Evolutionary conservation across 1,140 invertebrate genomes (phyloP).

Genomic region (Artemia franciscana): DNA sequence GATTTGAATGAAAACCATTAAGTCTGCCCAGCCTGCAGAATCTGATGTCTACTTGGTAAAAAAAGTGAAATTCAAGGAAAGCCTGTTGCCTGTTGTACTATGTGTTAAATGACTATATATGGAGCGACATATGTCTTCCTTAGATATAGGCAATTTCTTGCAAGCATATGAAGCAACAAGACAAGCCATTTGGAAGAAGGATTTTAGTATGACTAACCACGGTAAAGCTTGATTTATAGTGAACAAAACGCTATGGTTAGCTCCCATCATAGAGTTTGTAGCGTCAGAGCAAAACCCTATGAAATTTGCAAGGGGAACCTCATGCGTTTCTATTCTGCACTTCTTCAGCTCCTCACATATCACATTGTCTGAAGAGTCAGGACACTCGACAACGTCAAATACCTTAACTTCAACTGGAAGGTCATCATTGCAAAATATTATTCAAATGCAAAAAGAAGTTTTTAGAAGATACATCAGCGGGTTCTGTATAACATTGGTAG

Average conservation of each 20-base stretch:
- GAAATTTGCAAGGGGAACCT: conserved; percentile 14
- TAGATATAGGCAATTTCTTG: conserved; percentile 14
- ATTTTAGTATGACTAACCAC: conserved; percentile 16
- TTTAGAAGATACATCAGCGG: conserved; percentile 8
- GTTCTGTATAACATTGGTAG: conserved; percentile 3
- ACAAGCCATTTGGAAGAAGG: conserved; percentile 18
- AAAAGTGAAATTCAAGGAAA: conserved; percentile 18
- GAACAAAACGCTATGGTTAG: conserved; percentile 16
- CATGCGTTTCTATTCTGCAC: conserved; percentile 9
- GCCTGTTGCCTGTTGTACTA: conserved; percentile 15
- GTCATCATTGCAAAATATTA: conserved; percentile 11
- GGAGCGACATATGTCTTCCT: conserved; percentile 15
- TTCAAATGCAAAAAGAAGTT: conserved; percentile 10
- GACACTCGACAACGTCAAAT: conserved; percentile 13
- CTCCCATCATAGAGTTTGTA: conserved; percentile 18
- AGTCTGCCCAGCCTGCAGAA: conserved; percentile 12
- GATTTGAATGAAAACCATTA: conserved; percentile 19
- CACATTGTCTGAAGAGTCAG: conserved; percentile 8
- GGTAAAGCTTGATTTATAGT: conserved; percentile 13
- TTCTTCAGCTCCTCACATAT: too few relatives aligned
- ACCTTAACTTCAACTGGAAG: conserved; percentile 1
- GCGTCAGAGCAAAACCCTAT: too few relatives aligned
- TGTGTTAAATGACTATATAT: conserved; percentile 17
- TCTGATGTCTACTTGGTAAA: conserved; percentile 17
- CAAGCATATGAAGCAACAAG: conserved; percentile 16